A percentile compares a stretch with the other conserved stretches of the same genome.
phyloP scores from a whole-genome alignment of 2,113 vertebrate species.

The Ctenomys sociabilis region DNA sequence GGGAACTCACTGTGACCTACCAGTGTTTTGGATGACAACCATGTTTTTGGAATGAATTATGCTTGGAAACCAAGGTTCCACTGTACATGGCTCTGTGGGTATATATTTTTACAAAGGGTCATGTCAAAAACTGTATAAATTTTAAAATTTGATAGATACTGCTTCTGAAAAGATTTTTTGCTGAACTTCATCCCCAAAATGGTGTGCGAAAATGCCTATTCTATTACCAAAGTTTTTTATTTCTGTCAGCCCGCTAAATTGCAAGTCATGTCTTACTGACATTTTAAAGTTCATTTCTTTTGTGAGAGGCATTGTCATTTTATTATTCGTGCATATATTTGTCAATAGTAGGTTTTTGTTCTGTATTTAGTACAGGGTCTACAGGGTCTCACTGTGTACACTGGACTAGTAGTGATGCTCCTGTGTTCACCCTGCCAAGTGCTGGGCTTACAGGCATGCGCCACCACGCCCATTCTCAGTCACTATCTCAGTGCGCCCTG shows the following conservation, averaged over 20 bases:
- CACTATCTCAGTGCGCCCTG: no score
- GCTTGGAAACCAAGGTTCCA: neutral
- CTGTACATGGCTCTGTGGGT: neutral
- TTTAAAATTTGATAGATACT: neutral
- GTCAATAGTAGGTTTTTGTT: neutral
- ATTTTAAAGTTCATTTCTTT: neutral
- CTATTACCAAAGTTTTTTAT: neutral
- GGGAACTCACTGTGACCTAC: neutral
- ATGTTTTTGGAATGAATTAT: neutral
- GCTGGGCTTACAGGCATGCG: no score
- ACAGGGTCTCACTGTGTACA: no score
- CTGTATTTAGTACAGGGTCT: no score
- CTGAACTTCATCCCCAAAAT: neutral
- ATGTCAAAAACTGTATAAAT: neutral
- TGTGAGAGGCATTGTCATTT: neutral
- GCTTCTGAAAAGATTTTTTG: neutral
- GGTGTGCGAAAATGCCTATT: neutral
- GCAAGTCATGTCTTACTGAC: neutral
- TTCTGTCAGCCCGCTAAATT: neutral
- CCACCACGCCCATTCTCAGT: no score
- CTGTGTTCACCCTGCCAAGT: no score
- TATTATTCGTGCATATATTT: neutral
- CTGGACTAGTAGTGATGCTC: no score
- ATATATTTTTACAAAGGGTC: neutral
- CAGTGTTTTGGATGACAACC: neutral